phyloP scores from a whole-genome alignment of 1,140 invertebrate genomes.

The Hermetia illucens region DNA sequence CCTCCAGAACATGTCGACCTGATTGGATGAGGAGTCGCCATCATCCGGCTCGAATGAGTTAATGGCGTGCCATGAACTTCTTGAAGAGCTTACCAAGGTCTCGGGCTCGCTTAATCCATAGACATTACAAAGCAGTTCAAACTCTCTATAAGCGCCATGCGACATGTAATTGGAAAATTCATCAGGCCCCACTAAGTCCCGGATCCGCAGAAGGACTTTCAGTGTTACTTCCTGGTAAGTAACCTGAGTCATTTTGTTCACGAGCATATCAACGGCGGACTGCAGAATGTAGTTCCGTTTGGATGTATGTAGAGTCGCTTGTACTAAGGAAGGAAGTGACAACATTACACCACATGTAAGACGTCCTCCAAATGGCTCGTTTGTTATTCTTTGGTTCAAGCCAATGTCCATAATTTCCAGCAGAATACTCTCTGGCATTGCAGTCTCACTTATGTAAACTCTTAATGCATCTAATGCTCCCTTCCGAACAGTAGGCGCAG shows the following conservation, averaged over 20 bases:
- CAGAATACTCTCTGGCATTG: constrained; percentile 40
- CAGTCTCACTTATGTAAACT: constrained; percentile 47
- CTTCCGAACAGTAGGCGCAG: constrained; percentile 59
- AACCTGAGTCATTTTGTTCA: constrained; percentile 48
- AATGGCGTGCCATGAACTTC: constrained; percentile 18
- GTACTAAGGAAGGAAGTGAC: constrained; percentile 46
- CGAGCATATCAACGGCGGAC: constrained; percentile 40
- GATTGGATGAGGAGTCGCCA: constrained; percentile 1
- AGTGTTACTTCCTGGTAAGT: constrained; percentile 52
- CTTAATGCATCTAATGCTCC: constrained; percentile 53
- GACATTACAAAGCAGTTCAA: constrained; percentile 48
- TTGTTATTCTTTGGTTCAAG: constrained; percentile 38
- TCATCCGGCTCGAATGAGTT: constrained; percentile 9
- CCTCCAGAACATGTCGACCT: constrained; percentile 3
- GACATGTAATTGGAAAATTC: constrained; percentile 42
- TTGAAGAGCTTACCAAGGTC: constrained; percentile 16
- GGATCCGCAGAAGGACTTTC: constrained; percentile 48
- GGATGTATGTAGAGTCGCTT: constrained; percentile 30
- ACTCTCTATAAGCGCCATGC: constrained; percentile 43
- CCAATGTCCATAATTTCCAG: constrained; percentile 47
- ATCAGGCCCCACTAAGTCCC: constrained; percentile 43
- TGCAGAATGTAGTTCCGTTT: constrained; percentile 28
- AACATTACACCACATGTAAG: constrained; percentile 50
- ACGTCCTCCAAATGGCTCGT: constrained; percentile 41
- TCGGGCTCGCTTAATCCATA: constrained; percentile 33